These are phyloP conservation scores for Hiodon alosoides DNA, from an alignment of 2,113 vertebrate genomes.

Conservation along the genomic window DNA sequence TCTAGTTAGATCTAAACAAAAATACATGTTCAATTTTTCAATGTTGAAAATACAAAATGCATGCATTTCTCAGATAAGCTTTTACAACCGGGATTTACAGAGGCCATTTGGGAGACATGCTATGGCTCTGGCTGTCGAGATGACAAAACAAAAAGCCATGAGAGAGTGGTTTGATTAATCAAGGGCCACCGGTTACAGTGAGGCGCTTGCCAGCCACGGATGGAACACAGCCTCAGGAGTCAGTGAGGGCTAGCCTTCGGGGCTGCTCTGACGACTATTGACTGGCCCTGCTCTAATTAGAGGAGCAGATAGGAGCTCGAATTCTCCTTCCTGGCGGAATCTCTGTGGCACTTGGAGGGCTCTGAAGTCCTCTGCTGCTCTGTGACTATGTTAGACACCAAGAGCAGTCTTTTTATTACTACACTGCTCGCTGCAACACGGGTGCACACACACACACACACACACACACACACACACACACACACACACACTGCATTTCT, in stretches of 20 bases:
- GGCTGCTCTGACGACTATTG: constrained; percentile 48
- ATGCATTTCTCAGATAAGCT: no score
- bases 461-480: no score
- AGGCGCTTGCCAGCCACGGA: constrained; percentile 48
- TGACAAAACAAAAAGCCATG: constrained; percentile 28
- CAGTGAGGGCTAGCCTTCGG: constrained; percentile 35
- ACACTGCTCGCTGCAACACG: no score
- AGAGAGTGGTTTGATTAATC: constrained; percentile 57
- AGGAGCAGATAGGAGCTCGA: constrained; percentile 53
- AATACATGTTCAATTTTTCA: no score
- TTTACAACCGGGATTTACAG: constrained; percentile 45
- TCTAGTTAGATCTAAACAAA: no score
- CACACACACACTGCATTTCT: no score
- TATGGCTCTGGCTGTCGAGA: constrained; percentile 35
- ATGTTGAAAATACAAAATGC: no score
- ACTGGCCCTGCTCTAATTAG: constrained; percentile 70
- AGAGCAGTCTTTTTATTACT: constrained; percentile 10
- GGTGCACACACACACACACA: no score
- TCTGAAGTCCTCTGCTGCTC: constrained; percentile 48
- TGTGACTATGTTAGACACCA: constrained; percentile 46
- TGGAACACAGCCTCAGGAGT: constrained; percentile 15
- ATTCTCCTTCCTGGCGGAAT: constrained; percentile 59
- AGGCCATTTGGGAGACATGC: constrained; percentile 40
- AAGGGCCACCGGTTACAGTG: constrained; percentile 49
- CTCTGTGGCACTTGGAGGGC: constrained; percentile 45